Base-by-base conservation (phyloP, 2,888 invertebrate species). In the Archips crataeganus region DNA sequence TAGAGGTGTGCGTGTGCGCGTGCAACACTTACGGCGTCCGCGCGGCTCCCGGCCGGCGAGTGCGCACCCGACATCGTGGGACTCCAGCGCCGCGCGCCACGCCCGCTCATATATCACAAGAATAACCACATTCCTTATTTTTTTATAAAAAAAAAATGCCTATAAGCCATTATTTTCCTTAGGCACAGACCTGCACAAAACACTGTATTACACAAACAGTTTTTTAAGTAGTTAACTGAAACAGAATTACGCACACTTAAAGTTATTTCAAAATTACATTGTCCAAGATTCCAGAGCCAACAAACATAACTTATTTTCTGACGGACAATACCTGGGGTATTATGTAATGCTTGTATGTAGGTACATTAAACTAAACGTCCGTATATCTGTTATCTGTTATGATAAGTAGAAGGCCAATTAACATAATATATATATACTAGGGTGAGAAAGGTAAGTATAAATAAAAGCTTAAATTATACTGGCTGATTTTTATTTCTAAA, bases 181-280 rank as follows among this genome's bases (percentile, higher is more conserved):
- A 77, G 45, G 82, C 51, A 79, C 80, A 84, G 85, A 86, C 86
- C 84, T 85, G 84, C 61, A 75, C 77, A 73, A 67, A 70, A 71
- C 34, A 65, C 10, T 51, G 34, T 2, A 42, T 10, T 54, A 54
- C 32, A 32, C 11, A 57, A 11, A 32, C 11, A 57, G 51, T 2
- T 54, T 54, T 45, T 51, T 6, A 8, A 23, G 15, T 23, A 54
- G 8, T 15, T n/a, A 54, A 15, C 5, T 9, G 32, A 57, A 57
- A 57, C 11, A 57, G 32, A 57, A 57, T 57, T 23, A 54, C 11
- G 23, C 4, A 54, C 15, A 9, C 8, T 32, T 10, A 32, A 57
- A 57, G 32, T 10, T 10, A 32, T 57, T 57, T 57, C 10, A 57
- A 49, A 49, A 49, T 5, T 13, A 49, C n/a, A 1, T 13, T 0